Percentiles rank a stretch among this genome's conserved stretches.
Evolutionary conservation across 37 sponge, comb jelly and placozoan genomes (phyloP).

Genomic region (Chondrilla cf. caribensis): DNA sequence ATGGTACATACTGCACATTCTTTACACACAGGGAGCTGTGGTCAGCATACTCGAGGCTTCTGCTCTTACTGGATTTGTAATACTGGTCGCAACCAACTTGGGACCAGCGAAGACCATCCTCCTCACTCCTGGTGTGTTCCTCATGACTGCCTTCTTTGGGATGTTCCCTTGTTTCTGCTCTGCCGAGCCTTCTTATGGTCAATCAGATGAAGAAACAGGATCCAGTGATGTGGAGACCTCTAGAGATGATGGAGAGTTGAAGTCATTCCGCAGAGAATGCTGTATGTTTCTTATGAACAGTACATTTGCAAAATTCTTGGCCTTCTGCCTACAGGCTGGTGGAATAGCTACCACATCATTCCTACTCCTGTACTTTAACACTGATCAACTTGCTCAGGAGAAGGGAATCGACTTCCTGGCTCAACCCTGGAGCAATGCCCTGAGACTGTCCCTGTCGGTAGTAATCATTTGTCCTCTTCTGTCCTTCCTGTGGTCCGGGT

Average conservation of each 20-base stretch:
- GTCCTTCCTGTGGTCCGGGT: conserved; percentile 31
- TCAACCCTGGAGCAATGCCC: neutral
- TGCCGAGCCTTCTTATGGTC: neutral
- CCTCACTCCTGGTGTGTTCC: conserved; percentile 38
- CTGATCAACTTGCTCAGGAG: neutral
- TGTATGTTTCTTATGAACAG: conserved; percentile 7
- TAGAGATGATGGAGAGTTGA: too few relatives aligned
- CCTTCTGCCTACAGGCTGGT: conserved; percentile 27
- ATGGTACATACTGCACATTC: too few relatives aligned
- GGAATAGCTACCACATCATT: neutral
- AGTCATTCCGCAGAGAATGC: neutral
- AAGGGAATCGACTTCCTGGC: neutral
- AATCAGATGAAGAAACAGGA: too few relatives aligned
- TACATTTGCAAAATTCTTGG: conserved; percentile 22
- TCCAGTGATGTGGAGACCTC: too few relatives aligned
- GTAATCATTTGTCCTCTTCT: conserved; percentile 14
- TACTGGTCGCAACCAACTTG: conserved; percentile 24
- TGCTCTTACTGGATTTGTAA: conserved; percentile 39
- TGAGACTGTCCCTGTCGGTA: conserved; percentile 6
- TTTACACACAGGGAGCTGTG: neutral
- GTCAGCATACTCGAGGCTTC: neutral
- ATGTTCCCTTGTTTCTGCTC: neutral
- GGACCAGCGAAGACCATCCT: conserved; percentile 33
- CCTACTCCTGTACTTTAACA: neutral
- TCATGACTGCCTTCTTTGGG: conserved; percentile 18